Evolutionary conservation across 2,113 vertebrate genomes (phyloP), one percentile per base, ranked within the genome.

Genomic region (Silurus meridionalis): DNA sequence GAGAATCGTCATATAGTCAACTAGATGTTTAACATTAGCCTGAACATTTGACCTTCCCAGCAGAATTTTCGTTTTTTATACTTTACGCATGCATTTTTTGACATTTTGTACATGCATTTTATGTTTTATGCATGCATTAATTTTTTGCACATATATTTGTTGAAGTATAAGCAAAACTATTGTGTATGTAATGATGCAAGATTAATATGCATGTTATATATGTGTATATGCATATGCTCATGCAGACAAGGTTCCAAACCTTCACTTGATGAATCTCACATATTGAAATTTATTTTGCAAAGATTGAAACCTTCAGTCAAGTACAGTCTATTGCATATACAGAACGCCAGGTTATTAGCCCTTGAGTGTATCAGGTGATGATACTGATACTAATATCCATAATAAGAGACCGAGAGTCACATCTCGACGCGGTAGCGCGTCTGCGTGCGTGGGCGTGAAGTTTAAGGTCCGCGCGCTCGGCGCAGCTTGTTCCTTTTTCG

Each of bases 381-480:
- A 64, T 50, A 61, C 17, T 8, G 1, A 15, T 48, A 46, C 37
- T 52, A 25, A 71, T 50, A 48, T 21, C 7, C 14, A 78, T 78
- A 79, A 28, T 19, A 23, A 8, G n/a, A 28, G 7, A 3, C 7
- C 5, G 17, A 37, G 57, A 74, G 83, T 87, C 86, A 85, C 79
- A 69, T 85, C 83, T 25, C 61, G 84, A 64, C 63, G 80, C n/a
- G 63, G 84, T 58, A 21, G 63, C 15, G 46, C 57, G 57, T 71
- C 21, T 37, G 80, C 17, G 61, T 61, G 60, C 46, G 87, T 72
- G 64, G 61, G 88, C 80, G 89, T 83, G 87, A 90, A 90, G 93
- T 71, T 89, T 50, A 94, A 93, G 93, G 92, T 94, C 90, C 92
- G 92, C 90, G 93, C 92, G 91, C 66, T 92, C 92, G 89, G 93